Evolutionary conservation across 2,113 vertebrate genomes (phyloP).

Genomic region (Dermatemys mawii): DNA sequence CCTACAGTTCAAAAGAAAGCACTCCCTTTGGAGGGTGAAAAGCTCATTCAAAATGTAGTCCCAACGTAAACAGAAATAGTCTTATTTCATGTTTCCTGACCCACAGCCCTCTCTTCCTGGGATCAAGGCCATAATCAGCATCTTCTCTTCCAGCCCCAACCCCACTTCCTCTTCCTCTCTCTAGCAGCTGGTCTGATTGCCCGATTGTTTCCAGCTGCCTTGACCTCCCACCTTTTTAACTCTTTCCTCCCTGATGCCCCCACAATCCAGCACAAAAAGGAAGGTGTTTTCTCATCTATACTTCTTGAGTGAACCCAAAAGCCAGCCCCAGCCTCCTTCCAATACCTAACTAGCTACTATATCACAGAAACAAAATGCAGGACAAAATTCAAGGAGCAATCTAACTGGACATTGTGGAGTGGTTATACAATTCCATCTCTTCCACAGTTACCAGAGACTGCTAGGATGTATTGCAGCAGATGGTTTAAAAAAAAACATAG

Average conservation of each 20-base stretch:
- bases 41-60: not conserved
- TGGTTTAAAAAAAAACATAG: not conserved
- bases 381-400: not conserved
- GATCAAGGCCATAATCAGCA: slow-evolving; percentile 56
- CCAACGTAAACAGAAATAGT: slow-evolving; percentile 43
- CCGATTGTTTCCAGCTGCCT: slow-evolving; percentile 65
- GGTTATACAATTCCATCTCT: not conserved
- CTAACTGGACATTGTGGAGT: not conserved
- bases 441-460: not conserved
- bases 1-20: not conserved
- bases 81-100: slow-evolving; percentile 60
- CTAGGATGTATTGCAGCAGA: not conserved
- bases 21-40: not conserved
- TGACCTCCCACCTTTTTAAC: slow-evolving; percentile 48
- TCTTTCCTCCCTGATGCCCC: not conserved
- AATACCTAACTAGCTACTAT: not conserved
- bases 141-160: not conserved
- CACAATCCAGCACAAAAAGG: not conserved
- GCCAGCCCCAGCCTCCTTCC: not conserved
- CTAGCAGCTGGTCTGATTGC: slow-evolving; percentile 32
- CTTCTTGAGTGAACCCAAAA: not conserved
- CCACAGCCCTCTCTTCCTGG: slow-evolving; percentile 46
- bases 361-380: not conserved
- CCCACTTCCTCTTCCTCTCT: slow-evolving; percentile 28
- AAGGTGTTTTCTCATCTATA: accelerated